Percentiles rank a stretch among this genome's conserved stretches.
These are phyloP conservation scores for Pyxicephalus adspersus DNA, from an alignment of 2,113 vertebrate genomes.

Conservation along the genomic window DNA sequence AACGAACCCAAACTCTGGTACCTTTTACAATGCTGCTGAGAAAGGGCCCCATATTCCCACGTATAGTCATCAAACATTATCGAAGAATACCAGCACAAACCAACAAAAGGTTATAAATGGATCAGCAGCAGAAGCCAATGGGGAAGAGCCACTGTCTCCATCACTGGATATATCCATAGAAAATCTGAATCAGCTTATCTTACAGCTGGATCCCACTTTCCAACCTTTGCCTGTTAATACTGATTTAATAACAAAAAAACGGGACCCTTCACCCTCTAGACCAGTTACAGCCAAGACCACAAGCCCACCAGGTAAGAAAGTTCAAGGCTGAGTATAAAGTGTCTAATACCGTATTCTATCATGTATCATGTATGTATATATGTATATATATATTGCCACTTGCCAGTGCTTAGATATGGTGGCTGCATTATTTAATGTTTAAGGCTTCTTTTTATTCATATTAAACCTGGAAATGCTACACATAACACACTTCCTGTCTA, in stretches of 20 bases:
- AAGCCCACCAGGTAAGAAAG: constrained; percentile 59
- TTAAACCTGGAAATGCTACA: too few species aligned
- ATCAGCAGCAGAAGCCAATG: fast-evolving
- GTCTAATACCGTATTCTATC: too few species aligned
- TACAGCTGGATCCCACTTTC: constrained; percentile 83
- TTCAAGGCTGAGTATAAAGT: neutral
- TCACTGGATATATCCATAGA: constrained; percentile 76
- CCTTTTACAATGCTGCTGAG: fast-evolving
- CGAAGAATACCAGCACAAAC: neutral
- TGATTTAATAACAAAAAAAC: neutral
- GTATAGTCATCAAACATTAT: neutral
- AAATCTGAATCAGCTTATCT: constrained; percentile 79
- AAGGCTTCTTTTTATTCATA: too few species aligned
- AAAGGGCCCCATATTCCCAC: neutral
- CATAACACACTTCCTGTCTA: too few species aligned
- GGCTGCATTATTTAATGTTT: too few species aligned
- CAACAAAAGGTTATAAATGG: neutral
- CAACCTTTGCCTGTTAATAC: constrained; percentile 62
- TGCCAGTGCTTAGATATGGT: too few species aligned
- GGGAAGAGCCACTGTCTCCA: constrained; percentile 56
- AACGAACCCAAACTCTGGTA: constrained; percentile 4
- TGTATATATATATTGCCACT: too few species aligned
- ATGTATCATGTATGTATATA: too few species aligned
- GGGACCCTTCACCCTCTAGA: neutral
- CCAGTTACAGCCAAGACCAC: neutral